Evolutionary conservation across 2,888 invertebrate genomes (phyloP), one percentile per base, ranked within the genome.

Genomic region (Achlya flavicornis): DNA sequence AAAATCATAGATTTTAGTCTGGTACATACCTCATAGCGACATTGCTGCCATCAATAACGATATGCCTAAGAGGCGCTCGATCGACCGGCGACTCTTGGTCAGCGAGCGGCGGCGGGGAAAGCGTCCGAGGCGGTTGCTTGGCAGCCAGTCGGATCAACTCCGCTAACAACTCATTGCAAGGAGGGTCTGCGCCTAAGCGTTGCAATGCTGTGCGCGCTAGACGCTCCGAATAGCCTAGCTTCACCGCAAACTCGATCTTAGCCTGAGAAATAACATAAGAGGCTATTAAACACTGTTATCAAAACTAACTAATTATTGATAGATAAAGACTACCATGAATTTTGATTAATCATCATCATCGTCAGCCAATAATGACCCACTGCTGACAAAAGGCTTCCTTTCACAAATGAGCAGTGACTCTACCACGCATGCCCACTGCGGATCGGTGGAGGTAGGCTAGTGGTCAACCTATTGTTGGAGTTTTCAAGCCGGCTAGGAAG

Each of bases 11-110:
- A 4, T 41, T 41, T 41, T 12, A 41, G 41, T 41, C 41, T 12
- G 12, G 41, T n/a, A 53, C 84, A 81, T 85, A 97, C 97, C 96
- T 97, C 97, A 98, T 97, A 48, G 98, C 98, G 26, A 98, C 97
- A 87, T 98, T 98, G 88, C 98, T 98, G 78, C 98, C 98, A 87
- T 98, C 98, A 68, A 98, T 97, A 71, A 98, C 98, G 70, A 98
- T 96, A 64, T 97, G 96, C 66, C 98, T 91, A 14, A 96, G 89
- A 46, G 89, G 86, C 16, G 90, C 91, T 3, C 89, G 77, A 41
- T 93, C 93, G 1, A 89, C 82, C 7, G 89, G 83, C 43, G 85
- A 84, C 65, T 90, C 88, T 8, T 87, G 88, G 64, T 89, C 90
- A 0, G 78, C 70, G 41, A 85, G 85, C 61, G 84, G 89, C 58